A percentile compares a stretch with the other conserved stretches of the same genome.
These are phyloP conservation scores for Lepilemur septentrionalis DNA, from an alignment of 2,797 vertebrate species.

Conservation along the genomic window DNA sequence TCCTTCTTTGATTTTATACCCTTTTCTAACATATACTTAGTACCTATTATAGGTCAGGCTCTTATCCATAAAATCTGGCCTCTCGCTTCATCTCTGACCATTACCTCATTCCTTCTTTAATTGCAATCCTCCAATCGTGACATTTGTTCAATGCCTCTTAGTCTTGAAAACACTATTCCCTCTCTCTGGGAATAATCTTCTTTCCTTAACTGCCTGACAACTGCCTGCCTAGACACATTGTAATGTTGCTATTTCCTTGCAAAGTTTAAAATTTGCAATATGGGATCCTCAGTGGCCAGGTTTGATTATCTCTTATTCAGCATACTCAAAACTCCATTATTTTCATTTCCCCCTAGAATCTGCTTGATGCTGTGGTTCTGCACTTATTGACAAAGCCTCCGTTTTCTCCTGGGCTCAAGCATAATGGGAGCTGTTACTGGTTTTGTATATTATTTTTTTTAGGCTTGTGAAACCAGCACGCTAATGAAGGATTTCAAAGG, in stretches of 20 bases:
- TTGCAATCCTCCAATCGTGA: background rate
- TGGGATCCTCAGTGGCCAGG: background rate
- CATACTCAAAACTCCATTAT: background rate
- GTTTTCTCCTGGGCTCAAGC: background rate
- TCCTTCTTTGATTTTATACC: background rate
- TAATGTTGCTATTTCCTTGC: background rate
- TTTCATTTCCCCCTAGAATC: background rate
- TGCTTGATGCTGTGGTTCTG: background rate
- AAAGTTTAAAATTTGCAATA: background rate
- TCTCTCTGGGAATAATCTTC: background rate
- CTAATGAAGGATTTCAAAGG: background rate
- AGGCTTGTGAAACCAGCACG: background rate
- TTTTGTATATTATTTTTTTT: background rate
- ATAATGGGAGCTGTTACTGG: background rate
- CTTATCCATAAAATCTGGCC: background rate
- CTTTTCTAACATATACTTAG: background rate
- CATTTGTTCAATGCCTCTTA: background rate
- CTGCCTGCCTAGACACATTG: background rate
- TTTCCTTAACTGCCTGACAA: background rate
- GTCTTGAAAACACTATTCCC: background rate
- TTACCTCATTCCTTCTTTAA: background rate
- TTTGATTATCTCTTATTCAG: background rate
- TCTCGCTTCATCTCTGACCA: background rate
- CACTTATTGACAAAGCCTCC: background rate
- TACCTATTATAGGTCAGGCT: background rate